Percentiles rank a stretch among this genome's conserved stretches.
Evolutionary conservation across 2,113 vertebrate genomes (phyloP).

Genomic region (Acanthochromis polyacanthus): DNA sequence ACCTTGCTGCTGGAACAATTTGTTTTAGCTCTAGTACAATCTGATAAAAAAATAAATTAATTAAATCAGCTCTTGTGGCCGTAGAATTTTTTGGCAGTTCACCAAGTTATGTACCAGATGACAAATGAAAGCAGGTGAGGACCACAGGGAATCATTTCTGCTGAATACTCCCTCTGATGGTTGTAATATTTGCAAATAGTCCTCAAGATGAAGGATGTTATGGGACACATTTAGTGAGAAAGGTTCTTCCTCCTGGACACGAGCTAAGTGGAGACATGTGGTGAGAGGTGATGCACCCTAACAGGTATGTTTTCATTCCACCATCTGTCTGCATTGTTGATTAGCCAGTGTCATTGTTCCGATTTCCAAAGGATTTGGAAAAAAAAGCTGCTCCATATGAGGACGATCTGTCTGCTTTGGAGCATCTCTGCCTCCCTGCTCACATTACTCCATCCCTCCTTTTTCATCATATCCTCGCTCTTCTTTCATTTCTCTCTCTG

Average conservation of each 20-base stretch:
- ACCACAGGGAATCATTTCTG: too few species aligned
- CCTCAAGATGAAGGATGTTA: not conserved
- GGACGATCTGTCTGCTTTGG: slow-evolving; percentile 3
- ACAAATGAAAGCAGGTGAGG: slow-evolving; percentile 37
- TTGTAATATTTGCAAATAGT: too few species aligned
- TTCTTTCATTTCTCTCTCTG: not conserved
- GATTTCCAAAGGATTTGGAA: not conserved
- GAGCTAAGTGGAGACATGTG: slow-evolving; percentile 51
- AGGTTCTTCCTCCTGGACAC: slow-evolving; percentile 31
- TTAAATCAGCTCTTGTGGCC: not conserved
- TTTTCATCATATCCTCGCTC: not conserved
- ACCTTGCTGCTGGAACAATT: not conserved
- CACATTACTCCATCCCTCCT: not conserved
- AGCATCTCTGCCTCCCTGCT: not conserved
- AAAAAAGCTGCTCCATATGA: not conserved
- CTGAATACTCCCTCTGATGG: too few species aligned
- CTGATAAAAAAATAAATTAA: not conserved
- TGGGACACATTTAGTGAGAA: slow-evolving; percentile 31
- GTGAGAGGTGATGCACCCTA: slow-evolving; percentile 22
- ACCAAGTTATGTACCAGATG: not conserved
- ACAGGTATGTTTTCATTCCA: slow-evolving; percentile 13
- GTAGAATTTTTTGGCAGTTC: not conserved
- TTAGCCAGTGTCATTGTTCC: slow-evolving; percentile 12
- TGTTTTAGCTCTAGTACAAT: not conserved
- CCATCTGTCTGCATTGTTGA: slow-evolving; percentile 32